Evolutionary conservation across 1,140 invertebrate genomes (phyloP).

Genomic region (Trichogramma pretiosum): DNA sequence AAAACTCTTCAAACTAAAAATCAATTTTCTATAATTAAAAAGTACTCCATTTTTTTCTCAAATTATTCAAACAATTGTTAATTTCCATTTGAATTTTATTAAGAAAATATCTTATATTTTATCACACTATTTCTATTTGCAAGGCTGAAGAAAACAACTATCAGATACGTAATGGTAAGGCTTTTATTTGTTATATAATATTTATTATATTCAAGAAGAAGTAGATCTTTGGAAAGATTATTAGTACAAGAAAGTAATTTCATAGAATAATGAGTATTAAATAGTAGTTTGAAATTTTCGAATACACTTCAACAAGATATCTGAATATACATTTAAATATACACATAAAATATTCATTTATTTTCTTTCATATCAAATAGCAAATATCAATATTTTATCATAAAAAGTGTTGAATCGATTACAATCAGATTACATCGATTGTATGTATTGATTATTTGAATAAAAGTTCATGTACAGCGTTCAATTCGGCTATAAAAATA

Average conservation of each 20-base stretch:
- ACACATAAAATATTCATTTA: conserved; percentile 11
- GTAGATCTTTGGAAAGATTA: conserved; percentile 13
- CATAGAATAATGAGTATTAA: conserved; percentile 6
- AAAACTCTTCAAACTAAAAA: too few relatives aligned
- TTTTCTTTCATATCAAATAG: conserved; percentile 10
- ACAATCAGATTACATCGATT: conserved; percentile 9
- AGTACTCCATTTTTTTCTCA: too few relatives aligned
- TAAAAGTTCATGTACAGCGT: conserved; percentile 8
- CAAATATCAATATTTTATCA: background rate
- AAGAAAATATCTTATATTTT: conserved; percentile 13
- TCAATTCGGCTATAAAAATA: conserved; percentile 14
- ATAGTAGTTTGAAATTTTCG: background rate
- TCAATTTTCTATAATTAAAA: too few relatives aligned
- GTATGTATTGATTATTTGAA: conserved; percentile 10
- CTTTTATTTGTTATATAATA: too few relatives aligned
- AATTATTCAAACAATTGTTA: too few relatives aligned
- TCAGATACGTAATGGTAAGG: too few relatives aligned
- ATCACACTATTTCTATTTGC: too few relatives aligned
- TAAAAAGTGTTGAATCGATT: background rate
- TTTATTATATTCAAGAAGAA: conserved; percentile 1
- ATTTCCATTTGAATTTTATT: conserved; percentile 7
- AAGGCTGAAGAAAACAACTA: too few relatives aligned
- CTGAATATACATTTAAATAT: conserved; percentile 9
- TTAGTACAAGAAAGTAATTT: conserved; percentile 3
- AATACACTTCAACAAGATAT: background rate